phyloP scores from a whole-genome alignment of 2,888 invertebrate species.

The Drosophila engyochracea region DNA sequence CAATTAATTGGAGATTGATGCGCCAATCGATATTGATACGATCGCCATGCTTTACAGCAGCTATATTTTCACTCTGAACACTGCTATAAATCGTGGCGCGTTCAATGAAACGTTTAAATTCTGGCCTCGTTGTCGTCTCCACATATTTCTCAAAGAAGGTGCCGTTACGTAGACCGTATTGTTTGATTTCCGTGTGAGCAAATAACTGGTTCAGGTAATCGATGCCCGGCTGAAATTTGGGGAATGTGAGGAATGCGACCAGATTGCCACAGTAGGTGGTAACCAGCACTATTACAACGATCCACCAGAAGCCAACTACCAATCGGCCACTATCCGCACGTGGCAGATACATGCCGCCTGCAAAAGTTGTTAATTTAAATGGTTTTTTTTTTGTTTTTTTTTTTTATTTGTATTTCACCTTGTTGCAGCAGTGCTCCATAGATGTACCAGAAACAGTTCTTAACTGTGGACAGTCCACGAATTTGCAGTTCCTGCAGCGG shows the following conservation, averaged over 20 bases:
- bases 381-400: not conserved
- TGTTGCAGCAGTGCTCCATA: conserved; percentile 96
- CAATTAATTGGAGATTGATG: conserved; percentile 90
- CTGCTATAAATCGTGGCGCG: conserved; percentile 87
- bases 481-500: conserved; percentile 85
- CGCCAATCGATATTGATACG: conserved; percentile 94
- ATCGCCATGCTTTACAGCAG: conserved; percentile 88
- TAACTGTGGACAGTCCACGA: conserved; percentile 85
- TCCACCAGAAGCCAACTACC: conserved; percentile 96
- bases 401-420: conserved; percentile 86
- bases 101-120: conserved; percentile 86
- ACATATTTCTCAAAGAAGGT: conserved; percentile 91
- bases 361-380: not conserved
- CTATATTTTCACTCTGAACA: conserved; percentile 86
- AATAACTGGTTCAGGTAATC: conserved; percentile 85
- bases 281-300: conserved; percentile 94
- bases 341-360: conserved; percentile 95
- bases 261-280: conserved; percentile 97
- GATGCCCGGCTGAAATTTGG: conserved; percentile 87
- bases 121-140: conserved; percentile 76
- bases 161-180: conserved; percentile 91
- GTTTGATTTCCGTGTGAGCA: conserved; percentile 86
- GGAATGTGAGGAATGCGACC: conserved; percentile 96
- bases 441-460: conserved; percentile 88
- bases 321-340: conserved; percentile 94